Conservation (phyloP, 1,140 invertebrate species). For the Fopius arisanus region DNA sequence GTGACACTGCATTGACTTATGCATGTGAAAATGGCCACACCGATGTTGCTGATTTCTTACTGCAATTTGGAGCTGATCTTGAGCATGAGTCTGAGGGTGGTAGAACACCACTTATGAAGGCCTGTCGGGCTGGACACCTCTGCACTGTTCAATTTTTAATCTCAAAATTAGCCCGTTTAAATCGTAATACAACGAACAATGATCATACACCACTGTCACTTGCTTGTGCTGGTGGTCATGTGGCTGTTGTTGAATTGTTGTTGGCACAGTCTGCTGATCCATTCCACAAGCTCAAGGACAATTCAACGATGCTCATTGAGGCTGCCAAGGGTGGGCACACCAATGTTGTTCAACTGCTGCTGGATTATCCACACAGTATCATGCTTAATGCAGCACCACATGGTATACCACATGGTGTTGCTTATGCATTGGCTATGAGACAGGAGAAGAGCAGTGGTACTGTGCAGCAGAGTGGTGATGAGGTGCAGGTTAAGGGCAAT, state of each 20-base stretch:
- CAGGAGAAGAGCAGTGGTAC: slow-evolving; percentile 44
- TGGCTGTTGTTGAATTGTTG: slow-evolving; percentile 90
- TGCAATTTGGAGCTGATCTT: slow-evolving; percentile 89
- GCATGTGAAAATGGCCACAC: slow-evolving; percentile 97
- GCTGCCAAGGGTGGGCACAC: slow-evolving; percentile 97
- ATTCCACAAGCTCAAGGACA: slow-evolving; percentile 97
- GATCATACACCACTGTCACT: slow-evolving; percentile 97
- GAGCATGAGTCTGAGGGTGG: slow-evolving; percentile 95
- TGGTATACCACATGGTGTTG: slow-evolving; percentile 38
- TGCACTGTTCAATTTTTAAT: slow-evolving; percentile 97
- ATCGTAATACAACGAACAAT: slow-evolving; percentile 95
- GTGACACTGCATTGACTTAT: slow-evolving; percentile 96
- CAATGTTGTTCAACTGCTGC: slow-evolving; percentile 89
- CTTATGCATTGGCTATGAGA: too few species aligned
- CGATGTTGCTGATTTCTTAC: slow-evolving; percentile 88
- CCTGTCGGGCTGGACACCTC: slow-evolving; percentile 98
- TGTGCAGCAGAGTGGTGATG: slow-evolving; percentile 47
- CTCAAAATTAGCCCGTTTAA: slow-evolving; percentile 92
- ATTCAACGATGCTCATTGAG: slow-evolving; percentile 98
- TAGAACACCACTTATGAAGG: slow-evolving; percentile 97
- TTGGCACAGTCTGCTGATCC: slow-evolving; percentile 92
- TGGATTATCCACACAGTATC: slow-evolving; percentile 92
- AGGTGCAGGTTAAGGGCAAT: slow-evolving; percentile 51
- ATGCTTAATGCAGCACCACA: slow-evolving; percentile 65
- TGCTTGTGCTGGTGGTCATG: slow-evolving; percentile 95